phyloP scores from a whole-genome alignment of 2,113 vertebrate genomes.

The Anhinga anhinga region DNA sequence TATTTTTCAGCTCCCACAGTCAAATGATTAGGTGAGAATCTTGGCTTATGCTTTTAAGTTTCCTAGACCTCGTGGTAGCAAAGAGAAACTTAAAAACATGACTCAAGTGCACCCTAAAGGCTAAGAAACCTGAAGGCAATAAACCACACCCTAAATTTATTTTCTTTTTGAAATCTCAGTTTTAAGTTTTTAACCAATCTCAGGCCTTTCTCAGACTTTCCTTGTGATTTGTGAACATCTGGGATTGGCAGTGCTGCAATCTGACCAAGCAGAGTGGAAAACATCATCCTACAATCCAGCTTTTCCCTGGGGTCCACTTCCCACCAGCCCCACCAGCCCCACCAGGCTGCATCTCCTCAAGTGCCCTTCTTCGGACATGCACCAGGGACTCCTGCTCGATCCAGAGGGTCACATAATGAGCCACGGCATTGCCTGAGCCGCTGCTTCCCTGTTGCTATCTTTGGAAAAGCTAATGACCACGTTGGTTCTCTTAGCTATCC shows the following conservation, averaged over 20 bases:
- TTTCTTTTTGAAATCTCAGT: background rate
- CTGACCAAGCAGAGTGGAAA: slow-evolving; percentile 15
- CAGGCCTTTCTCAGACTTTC: background rate
- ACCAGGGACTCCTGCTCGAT: background rate
- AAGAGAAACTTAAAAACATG: slow-evolving; percentile 47
- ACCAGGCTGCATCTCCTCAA: background rate
- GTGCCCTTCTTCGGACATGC: background rate
- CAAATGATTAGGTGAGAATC: slow-evolving; percentile 62
- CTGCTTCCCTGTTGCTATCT: background rate
- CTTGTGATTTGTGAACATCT: slow-evolving; percentile 23
- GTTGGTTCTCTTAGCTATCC: background rate
- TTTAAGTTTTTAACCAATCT: slow-evolving; percentile 12
- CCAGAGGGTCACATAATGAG: background rate
- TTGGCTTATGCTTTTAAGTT: slow-evolving; percentile 50
- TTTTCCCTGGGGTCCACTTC: background rate
- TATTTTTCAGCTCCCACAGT: slow-evolving; percentile 48
- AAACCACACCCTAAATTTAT: slow-evolving; percentile 37
- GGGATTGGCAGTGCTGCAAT: background rate
- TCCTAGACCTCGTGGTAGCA: slow-evolving; percentile 52
- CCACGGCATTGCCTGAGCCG: background rate
- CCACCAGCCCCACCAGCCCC: background rate
- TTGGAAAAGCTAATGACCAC: background rate
- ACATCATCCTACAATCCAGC: background rate
- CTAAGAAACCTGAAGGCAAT: slow-evolving; percentile 52
- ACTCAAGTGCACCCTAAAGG: slow-evolving; percentile 46